Conservation (phyloP, 2,797 vertebrate genomes). For the Anabacerthia variegaticeps region DNA sequence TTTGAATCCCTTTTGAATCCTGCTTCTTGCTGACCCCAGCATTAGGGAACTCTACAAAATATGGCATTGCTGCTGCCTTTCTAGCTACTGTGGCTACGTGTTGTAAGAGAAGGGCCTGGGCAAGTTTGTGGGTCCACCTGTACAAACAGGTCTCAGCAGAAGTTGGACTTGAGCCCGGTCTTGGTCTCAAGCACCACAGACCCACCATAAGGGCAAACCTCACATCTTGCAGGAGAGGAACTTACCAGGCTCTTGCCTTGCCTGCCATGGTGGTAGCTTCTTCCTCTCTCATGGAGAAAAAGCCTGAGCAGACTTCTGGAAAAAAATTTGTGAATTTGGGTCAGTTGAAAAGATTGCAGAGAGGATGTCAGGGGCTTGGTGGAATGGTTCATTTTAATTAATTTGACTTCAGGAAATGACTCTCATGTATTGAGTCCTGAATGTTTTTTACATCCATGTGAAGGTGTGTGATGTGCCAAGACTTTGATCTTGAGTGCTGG, state of each 20-base stretch:
- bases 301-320: not conserved
- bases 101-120: not conserved
- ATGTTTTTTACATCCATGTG: not conserved
- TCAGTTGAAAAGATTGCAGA: not conserved
- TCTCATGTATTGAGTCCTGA: not conserved
- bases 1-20: not conserved
- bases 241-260: not conserved
- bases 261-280: not conserved
- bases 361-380: not conserved
- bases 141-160: not conserved
- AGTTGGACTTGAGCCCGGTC: not conserved
- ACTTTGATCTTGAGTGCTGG: not conserved
- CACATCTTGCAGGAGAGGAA: not conserved
- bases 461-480: not conserved
- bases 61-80: not conserved
- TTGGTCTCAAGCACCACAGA: not conserved
- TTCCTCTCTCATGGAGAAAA: not conserved
- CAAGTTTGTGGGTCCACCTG: accelerated
- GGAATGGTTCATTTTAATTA: not conserved
- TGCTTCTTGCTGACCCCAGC: not conserved
- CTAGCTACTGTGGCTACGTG: accelerated
- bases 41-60: not conserved
- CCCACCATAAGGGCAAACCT: not conserved
- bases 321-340: not conserved
- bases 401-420: not conserved